Percentiles rank a stretch among this genome's conserved stretches.
Conservation (phyloP, 2,113 vertebrate genomes). For the Tetrax tetrax region DNA sequence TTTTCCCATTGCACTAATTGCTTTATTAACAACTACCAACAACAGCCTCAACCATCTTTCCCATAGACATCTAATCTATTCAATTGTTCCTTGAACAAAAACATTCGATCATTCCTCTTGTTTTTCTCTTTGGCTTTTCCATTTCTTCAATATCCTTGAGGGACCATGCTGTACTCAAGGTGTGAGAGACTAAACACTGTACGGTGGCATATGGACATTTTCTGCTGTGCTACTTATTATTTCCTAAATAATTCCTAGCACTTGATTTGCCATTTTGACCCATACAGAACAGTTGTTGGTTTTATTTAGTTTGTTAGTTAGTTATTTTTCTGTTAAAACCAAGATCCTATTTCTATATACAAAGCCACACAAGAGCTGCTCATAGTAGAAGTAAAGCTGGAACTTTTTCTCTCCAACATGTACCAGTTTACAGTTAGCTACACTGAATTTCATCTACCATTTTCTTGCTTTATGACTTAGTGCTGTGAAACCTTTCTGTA, state of each 20-base stretch:
- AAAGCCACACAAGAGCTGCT: neutral
- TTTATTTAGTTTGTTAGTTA: neutral
- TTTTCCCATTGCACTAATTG: neutral
- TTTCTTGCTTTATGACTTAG: neutral
- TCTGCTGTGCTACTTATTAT: neutral
- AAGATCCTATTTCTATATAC: neutral
- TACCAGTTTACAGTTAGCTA: neutral
- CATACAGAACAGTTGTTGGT: neutral
- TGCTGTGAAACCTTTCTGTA: neutral
- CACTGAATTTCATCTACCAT: neutral
- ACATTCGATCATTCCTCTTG: neutral
- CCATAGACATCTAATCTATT: neutral
- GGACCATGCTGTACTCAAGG: neutral
- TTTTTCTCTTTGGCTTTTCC: neutral
- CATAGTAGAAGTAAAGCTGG: neutral
- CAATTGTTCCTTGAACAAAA: neutral
- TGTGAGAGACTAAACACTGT: neutral
- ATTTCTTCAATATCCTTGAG: neutral
- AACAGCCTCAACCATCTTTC: neutral
- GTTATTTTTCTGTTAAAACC: neutral
- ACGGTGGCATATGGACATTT: neutral
- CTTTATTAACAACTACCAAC: neutral
- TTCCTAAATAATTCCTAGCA: neutral
- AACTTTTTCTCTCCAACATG: neutral
- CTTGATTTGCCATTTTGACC: neutral